A percentile compares a stretch with the other conserved stretches of the same genome.
phyloP scores from a whole-genome alignment of 2,797 vertebrate genomes.

The Gymnothorax javanicus region DNA sequence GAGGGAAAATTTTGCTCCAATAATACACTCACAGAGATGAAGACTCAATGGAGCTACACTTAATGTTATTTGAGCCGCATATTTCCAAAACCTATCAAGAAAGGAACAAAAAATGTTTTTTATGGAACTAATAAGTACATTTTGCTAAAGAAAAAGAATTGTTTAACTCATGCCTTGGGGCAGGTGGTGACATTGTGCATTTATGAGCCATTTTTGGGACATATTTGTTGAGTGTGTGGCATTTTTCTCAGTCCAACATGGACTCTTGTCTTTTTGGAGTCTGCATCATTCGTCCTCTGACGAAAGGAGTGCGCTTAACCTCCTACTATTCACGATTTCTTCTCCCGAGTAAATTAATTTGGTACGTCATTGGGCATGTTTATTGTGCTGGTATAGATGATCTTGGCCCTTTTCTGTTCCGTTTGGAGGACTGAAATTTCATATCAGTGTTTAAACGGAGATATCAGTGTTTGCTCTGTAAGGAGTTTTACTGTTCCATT shows the following conservation, averaged over 20 bases:
- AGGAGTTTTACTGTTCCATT: constrained; percentile 39
- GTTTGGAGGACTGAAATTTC: not conserved
- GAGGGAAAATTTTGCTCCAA: too few species aligned
- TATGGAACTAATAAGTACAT: too few species aligned
- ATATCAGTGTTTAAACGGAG: constrained; percentile 49
- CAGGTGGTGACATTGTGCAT: too few species aligned
- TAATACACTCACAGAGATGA: too few species aligned
- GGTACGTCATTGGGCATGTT: not conserved
- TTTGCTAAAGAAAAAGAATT: too few species aligned
- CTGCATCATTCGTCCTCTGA: not conserved
- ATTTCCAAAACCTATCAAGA: too few species aligned
- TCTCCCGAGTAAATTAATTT: not conserved
- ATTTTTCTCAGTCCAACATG: not conserved
- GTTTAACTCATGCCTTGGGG: too few species aligned
- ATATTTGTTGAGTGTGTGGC: too few species aligned
- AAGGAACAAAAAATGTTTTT: too few species aligned
- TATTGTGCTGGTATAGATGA: not conserved
- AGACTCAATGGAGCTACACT: too few species aligned
- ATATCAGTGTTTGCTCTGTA: constrained; percentile 38
- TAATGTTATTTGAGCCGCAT: too few species aligned
- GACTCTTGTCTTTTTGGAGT: not conserved
- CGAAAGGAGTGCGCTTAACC: not conserved
- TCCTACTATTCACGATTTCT: not conserved
- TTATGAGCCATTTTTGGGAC: too few species aligned
- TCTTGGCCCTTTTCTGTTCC: not conserved